Base-by-base conservation (phyloP, 1,140 invertebrate genomes). In the Drosophila ambigua region DNA sequence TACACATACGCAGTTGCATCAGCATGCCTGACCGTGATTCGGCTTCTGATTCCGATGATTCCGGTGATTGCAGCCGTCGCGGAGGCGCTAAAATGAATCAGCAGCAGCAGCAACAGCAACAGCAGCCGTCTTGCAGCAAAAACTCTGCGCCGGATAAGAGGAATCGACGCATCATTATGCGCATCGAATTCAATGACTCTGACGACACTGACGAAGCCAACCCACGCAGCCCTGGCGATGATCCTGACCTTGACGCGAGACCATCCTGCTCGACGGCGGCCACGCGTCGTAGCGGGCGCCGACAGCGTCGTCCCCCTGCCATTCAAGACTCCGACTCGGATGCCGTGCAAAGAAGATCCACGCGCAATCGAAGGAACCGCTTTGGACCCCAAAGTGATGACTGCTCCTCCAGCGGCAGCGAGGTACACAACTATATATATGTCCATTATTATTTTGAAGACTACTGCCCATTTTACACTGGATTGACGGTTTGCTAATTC, bases 351-450 rank as follows among this genome's bases (percentile, higher is more conserved):
- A 61, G 65, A 5, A 85, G 65, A 51, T 68, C 68, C 0, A 57
- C 44, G 11, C 57, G 67, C 0, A 80, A 72, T 52, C 72, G 91
- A 82, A 67, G 91, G 90, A 59, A 90, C 84, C 66, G 92, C 67
- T 20, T 28, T 78, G 91, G 62, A 64, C 92, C 48, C n/a, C 43
- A 66, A 24, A 64, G 49, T 5, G 43, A 48, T 11, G 45, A 74
- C 26, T 57, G 41, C n/a, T 79, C 72, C 60, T 88, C 62, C 85
- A 93, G 85, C 91, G 92, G 15, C 76, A 93, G 59, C 79, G 81
- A 69, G 92, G 93, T 64, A 93, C 35, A 39, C 11, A 39, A 39
- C 20, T 20, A 39, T 39, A 39, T 11, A 53, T 2, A 35, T 5
- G 4, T 4, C 31, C 28, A 39, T 52, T 35, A 92, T 51, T 15